These are phyloP conservation scores for Malachius bipustulatus DNA, from an alignment of 2,888 invertebrate genomes.

Conservation along the genomic window DNA sequence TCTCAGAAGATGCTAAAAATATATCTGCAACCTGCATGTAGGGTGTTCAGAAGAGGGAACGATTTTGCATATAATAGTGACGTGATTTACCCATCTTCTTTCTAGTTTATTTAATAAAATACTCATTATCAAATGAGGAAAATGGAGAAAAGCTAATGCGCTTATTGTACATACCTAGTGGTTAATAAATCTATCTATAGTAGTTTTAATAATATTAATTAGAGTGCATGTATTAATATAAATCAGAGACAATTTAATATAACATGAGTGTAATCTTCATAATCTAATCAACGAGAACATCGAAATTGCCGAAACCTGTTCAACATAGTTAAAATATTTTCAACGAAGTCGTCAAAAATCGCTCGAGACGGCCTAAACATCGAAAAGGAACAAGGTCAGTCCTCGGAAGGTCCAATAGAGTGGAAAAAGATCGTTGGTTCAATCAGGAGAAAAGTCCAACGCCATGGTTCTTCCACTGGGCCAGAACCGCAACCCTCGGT, in stretches of 20 bases:
- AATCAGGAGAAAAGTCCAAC: slow-evolving; percentile 36
- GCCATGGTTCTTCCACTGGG: slow-evolving; percentile 31
- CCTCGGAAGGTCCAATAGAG: slow-evolving; percentile 30
- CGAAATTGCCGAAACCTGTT: slow-evolving; percentile 22
- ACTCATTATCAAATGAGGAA: slow-evolving; percentile 1
- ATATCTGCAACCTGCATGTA: no score
- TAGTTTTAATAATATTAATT: no score
- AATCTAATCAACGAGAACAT: not conserved
- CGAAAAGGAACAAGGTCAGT: slow-evolving; percentile 25
- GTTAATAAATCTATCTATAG: no score
- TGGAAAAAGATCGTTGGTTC: slow-evolving; percentile 38
- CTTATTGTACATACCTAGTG: slow-evolving; percentile 12
- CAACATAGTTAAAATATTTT: slow-evolving; percentile 33
- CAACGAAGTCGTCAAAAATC: slow-evolving; percentile 29
- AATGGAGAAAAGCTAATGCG: slow-evolving; percentile 7
- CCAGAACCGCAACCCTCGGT: slow-evolving; percentile 13
- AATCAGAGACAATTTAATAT: no score
- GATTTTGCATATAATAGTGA: no score
- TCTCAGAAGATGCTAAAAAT: no score
- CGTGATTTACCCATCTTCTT: not conserved
- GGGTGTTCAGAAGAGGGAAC: no score
- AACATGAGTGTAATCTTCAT: no score
- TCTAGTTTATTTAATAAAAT: not conserved
- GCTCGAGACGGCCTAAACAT: slow-evolving; percentile 33
- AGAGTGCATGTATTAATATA: no score